Base-by-base conservation (phyloP, 2,888 invertebrate species). In the Tinea trinotella region DNA sequence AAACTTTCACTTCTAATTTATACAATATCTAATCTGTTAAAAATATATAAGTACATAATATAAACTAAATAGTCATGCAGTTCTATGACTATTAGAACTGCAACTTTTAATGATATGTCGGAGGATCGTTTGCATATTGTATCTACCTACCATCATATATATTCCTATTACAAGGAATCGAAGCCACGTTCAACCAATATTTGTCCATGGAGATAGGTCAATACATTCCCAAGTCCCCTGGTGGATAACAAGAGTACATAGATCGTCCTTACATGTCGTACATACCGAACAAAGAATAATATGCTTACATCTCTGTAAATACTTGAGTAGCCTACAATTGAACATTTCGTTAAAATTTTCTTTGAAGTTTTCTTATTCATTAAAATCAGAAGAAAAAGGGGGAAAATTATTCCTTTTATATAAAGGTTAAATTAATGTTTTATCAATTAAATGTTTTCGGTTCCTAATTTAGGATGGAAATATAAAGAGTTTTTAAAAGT, bases 131-230 rank as follows among this genome's bases (percentile, higher is more conserved):
- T 30, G 30, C 30, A 30, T 30, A 7, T 30, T 2, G 7, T 7
- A 30, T 30, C 7, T 4, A n/a, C n/a, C n/a, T n/a, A n/a, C n/a
- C n/a, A n/a, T n/a, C n/a, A n/a, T n/a, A n/a, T 30, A 30, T 30
- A 4, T n/a, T 10, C n/a, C 4, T 22, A 22, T 22, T 2, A 17
- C 19, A 17, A 46, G 19, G 50, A 50, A 24, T 24, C 13, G 60
- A 68, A 68, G 70, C 72, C 78, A 80, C 79, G 78, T 79, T 73
- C 75, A 54, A 61, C 75, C 76, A 78, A 80, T 79, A 78, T 79
- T 77, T 76, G 72, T 18, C 15, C 24, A 50, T 48, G 2, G 24
- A 22, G 50, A 50, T 50, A 50, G 50, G 50, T 50, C 50, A 50
- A 50, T 50, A 50, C 50, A 50, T 50, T 50, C 24, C 50, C 50